Conservation (phyloP, 2,888 invertebrate genomes). For the Ichneumoninae sp. region DNA sequence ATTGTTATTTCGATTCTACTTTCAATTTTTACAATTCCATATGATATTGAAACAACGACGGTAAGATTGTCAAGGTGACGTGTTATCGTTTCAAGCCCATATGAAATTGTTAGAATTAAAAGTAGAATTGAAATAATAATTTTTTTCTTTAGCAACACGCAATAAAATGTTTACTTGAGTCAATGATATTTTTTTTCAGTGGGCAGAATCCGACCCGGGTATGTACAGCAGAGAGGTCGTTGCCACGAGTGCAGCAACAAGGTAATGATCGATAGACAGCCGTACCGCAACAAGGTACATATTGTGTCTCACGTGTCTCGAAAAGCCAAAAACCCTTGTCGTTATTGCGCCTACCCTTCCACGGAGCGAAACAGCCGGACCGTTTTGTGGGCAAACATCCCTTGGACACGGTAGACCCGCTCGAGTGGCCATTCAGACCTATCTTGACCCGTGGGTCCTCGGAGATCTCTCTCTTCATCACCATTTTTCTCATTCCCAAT, state of each 20-base stretch:
- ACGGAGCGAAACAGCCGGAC: slow-evolving; percentile 60
- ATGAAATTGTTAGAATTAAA: too few relatives aligned
- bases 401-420: slow-evolving; percentile 72
- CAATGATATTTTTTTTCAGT: too few relatives aligned
- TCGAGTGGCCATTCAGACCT: slow-evolving; percentile 74
- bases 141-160: too few relatives aligned
- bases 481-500: neutral
- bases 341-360: slow-evolving; percentile 64
- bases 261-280: slow-evolving; percentile 13
- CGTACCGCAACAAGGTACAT: neutral
- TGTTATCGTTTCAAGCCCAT: too few relatives aligned
- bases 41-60: too few relatives aligned
- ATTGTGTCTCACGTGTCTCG: slow-evolving; percentile 5
- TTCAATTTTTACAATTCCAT: too few relatives aligned
- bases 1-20: too few relatives aligned
- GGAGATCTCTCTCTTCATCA: slow-evolving; percentile 18
- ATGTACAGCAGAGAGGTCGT: neutral
- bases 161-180: too few relatives aligned
- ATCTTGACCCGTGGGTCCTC: slow-evolving; percentile 57
- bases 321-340: slow-evolving; percentile 55
- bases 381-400: slow-evolving; percentile 78
- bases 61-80: too few relatives aligned
- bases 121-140: too few relatives aligned
- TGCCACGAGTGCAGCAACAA: slow-evolving; percentile 1
- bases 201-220: neutral